phyloP scores from a whole-genome alignment of 2,888 invertebrate species.

The Esperia sulphurella region DNA sequence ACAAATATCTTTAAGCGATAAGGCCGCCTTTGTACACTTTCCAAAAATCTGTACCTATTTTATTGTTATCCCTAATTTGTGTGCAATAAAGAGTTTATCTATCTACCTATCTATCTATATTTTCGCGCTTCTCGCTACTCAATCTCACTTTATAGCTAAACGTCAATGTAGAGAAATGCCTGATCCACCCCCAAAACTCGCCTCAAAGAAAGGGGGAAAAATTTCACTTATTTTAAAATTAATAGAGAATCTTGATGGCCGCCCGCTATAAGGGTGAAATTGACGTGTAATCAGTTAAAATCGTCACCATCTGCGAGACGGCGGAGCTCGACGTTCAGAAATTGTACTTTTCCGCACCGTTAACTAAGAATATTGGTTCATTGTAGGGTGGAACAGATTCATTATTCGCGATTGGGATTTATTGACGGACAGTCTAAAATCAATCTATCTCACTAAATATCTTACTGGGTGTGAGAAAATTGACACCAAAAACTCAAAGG shows the following conservation, averaged over 20 bases:
- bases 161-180: slow-evolving; percentile 15
- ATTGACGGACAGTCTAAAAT: neutral
- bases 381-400: slow-evolving; percentile 46
- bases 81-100: too few species aligned
- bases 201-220: slow-evolving; percentile 20
- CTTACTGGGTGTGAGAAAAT: too few species aligned
- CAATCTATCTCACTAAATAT: too few species aligned
- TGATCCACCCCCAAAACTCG: slow-evolving; percentile 18
- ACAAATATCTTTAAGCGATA: too few species aligned
- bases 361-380: slow-evolving; percentile 57
- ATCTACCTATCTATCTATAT: too few species aligned
- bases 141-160: too few species aligned
- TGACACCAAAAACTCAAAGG: too few species aligned
- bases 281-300: slow-evolving; percentile 54
- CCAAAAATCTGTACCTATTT: too few species aligned
- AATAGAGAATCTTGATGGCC: slow-evolving; percentile 28
- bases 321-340: slow-evolving; percentile 36
- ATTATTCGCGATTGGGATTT: slow-evolving; percentile 25
- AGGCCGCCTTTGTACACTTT: too few species aligned
- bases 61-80: too few species aligned
- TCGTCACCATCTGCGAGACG: slow-evolving; percentile 60
- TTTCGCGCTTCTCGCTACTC: too few species aligned
- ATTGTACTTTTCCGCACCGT: slow-evolving; percentile 57
- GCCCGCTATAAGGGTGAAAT: slow-evolving; percentile 50
- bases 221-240: slow-evolving; percentile 29